Percentiles rank a stretch among this genome's conserved stretches.
phyloP scores from a whole-genome alignment of 2,888 invertebrate species.

The Lottia gigantea region DNA sequence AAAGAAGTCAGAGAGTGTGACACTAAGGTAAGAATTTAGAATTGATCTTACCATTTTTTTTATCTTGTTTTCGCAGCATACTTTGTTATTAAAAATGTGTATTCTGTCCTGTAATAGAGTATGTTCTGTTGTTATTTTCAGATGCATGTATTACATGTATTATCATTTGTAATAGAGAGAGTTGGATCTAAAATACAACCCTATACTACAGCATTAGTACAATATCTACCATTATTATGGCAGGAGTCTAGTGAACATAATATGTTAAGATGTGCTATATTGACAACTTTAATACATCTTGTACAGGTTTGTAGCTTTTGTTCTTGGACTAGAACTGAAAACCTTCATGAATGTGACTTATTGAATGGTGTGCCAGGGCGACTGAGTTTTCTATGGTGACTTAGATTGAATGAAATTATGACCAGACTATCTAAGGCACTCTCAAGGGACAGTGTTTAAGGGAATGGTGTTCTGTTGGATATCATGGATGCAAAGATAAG shows the following conservation, averaged over 20 bases:
- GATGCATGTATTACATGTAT: conserved; percentile 91
- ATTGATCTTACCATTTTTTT: too few relatives aligned
- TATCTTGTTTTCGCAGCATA: too few relatives aligned
- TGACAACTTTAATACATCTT: conserved; percentile 86
- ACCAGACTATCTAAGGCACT: too few relatives aligned
- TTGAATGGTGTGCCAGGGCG: too few relatives aligned
- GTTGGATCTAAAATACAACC: conserved; percentile 81
- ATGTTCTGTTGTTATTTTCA: conserved; percentile 63
- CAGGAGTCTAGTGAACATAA: conserved; percentile 86
- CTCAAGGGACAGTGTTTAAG: too few relatives aligned
- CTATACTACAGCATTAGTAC: conserved; percentile 77
- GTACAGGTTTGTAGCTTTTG: conserved; percentile 78
- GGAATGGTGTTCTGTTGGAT: too few relatives aligned
- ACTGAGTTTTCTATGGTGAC: too few relatives aligned
- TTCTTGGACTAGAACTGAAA: too few relatives aligned
- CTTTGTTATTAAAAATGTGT: too few relatives aligned
- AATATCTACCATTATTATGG: conserved; percentile 90
- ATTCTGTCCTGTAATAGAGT: not conserved
- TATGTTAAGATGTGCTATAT: conserved; percentile 90
- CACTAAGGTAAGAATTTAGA: conserved; percentile 83
- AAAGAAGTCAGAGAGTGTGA: conserved; percentile 91
- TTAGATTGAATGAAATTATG: too few relatives aligned
- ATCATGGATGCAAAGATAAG: too few relatives aligned
- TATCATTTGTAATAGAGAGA: conserved; percentile 89
- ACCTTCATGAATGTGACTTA: too few relatives aligned